A percentile compares a stretch with the other conserved stretches of the same genome.
Evolutionary conservation across 2,888 invertebrate species (phyloP).

Genomic region (Lottia scabra): DNA sequence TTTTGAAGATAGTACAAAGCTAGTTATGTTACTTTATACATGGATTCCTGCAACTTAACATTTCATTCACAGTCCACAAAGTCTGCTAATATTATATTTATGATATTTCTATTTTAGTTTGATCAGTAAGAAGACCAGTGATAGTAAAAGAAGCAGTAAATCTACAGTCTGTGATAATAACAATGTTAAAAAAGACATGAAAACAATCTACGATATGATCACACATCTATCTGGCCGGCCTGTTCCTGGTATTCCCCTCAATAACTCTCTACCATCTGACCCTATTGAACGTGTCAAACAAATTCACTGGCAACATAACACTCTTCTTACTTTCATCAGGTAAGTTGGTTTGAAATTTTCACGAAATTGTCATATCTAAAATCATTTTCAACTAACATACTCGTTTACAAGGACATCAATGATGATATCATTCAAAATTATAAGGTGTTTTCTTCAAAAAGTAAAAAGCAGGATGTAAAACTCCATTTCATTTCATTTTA

Average conservation of each 20-base stretch:
- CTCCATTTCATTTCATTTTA: too few relatives aligned
- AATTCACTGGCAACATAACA: constrained; percentile 68
- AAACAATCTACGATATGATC: constrained; percentile 69
- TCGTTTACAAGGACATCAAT: too few relatives aligned
- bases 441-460: too few relatives aligned
- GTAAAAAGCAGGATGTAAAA: too few relatives aligned
- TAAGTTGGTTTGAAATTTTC: constrained; percentile 28
- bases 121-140: constrained; percentile 30
- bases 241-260: constrained; percentile 66
- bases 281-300: constrained; percentile 66
- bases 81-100: too few relatives aligned
- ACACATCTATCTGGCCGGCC: constrained; percentile 62
- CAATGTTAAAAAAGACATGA: constrained; percentile 63
- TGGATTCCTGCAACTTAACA: too few relatives aligned
- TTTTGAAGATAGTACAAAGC: too few relatives aligned
- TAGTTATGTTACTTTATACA: too few relatives aligned
- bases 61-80: too few relatives aligned
- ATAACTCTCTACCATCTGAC: constrained; percentile 62
- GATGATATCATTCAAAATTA: too few relatives aligned
- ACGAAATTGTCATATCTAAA: background rate
- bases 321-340: constrained; percentile 69
- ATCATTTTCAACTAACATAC: too few relatives aligned
- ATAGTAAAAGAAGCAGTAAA: constrained; percentile 2
- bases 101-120: background rate
- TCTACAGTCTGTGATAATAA: constrained; percentile 47